phyloP scores from a whole-genome alignment of 2,888 invertebrate species.

The Leptopterna dolabrata region DNA sequence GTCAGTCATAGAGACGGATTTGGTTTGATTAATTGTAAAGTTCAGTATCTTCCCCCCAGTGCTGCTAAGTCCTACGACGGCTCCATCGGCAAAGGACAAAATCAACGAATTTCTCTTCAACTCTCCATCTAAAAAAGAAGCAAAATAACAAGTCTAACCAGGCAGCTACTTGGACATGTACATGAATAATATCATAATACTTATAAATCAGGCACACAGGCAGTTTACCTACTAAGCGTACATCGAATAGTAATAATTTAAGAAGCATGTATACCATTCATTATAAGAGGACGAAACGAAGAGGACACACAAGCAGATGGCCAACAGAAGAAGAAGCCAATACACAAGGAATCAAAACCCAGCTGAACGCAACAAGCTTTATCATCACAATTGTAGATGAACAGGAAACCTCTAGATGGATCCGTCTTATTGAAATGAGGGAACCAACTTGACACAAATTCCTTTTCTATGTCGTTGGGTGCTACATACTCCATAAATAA shows the following conservation, averaged over 20 bases:
- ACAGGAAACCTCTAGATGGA: conserved; percentile 3
- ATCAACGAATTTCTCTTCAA: neutral
- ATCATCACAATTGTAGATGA: conserved; percentile 26
- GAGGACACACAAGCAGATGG: conserved; percentile 14
- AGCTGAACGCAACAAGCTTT: conserved; percentile 17
- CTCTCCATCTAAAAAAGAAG: neutral
- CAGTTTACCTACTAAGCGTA: too few relatives aligned
- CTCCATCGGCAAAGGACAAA: conserved; percentile 28
- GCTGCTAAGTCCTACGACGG: neutral
- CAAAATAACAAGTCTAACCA: too few relatives aligned
- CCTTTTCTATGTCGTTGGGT: neutral
- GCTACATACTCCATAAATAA: neutral
- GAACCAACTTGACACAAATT: conserved; percentile 35
- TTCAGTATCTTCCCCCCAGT: conserved; percentile 11
- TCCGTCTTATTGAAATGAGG: conserved; percentile 20
- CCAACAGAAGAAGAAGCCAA: conserved; percentile 44
- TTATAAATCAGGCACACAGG: too few relatives aligned
- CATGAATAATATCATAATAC: too few relatives aligned
- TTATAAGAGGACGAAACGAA: neutral
- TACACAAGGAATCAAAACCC: neutral
- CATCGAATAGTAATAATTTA: neutral
- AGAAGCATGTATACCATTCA: neutral
- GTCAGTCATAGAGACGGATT: neutral
- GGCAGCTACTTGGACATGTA: too few relatives aligned
- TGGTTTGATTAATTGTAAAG: neutral